Evolutionary conservation across 2,113 vertebrate genomes (phyloP).

Genomic region (Alligator mississippiensis): DNA sequence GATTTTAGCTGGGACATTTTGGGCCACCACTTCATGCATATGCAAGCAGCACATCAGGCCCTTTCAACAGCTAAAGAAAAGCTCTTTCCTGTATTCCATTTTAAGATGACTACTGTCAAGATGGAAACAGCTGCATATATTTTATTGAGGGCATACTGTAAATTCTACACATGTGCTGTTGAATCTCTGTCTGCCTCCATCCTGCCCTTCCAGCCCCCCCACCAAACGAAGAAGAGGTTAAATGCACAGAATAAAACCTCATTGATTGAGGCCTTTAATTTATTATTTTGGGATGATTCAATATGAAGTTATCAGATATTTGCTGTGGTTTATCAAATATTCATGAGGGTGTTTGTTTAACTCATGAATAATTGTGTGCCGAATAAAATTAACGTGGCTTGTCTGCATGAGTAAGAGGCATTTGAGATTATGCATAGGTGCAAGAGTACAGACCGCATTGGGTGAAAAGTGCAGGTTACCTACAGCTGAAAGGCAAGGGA

Average conservation of each 20-base stretch:
- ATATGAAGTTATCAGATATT: not conserved
- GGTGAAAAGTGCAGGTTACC: not conserved
- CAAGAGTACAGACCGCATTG: not conserved
- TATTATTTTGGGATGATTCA: not conserved
- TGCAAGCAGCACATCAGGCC: not conserved
- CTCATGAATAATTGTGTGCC: not conserved
- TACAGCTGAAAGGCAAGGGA: not conserved
- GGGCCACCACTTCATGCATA: rapidly evolving
- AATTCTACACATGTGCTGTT: not conserved
- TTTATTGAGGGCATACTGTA: not conserved
- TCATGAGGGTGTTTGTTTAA: not conserved
- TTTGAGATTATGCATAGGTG: not conserved
- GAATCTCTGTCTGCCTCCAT: not conserved
- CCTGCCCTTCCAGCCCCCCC: not conserved
- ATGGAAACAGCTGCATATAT: not conserved
- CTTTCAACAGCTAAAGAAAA: not conserved
- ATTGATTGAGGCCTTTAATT: not conserved
- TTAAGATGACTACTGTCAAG: not conserved
- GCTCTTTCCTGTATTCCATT: not conserved
- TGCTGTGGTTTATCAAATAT: slow-evolving; percentile 25
- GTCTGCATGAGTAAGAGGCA: not conserved
- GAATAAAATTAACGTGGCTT: not conserved
- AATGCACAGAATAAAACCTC: not conserved
- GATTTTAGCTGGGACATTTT: not conserved
- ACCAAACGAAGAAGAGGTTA: not conserved